Base-by-base conservation (phyloP, 2,888 invertebrate species). In the Plagiodera versicolora region DNA sequence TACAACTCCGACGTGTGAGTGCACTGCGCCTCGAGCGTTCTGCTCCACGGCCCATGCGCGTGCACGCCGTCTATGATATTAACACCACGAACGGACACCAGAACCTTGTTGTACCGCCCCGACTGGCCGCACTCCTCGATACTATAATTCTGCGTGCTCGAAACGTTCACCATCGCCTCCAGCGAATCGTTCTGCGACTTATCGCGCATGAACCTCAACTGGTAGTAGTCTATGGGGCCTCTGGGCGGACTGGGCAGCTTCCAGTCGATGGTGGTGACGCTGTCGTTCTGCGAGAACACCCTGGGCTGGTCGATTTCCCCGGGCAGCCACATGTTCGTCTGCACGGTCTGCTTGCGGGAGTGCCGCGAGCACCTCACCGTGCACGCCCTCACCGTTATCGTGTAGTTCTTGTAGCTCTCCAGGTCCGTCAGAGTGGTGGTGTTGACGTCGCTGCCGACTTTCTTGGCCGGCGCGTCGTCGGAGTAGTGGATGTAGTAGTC, bases 311-410 rank as follows among this genome's bases (percentile, higher is more conserved):
- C 59, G 49, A 77, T 75, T 54, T 66, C 65, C 19, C 71, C 71
- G 4, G 79, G 79, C 63, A 66, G 66, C 72, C 83, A 83, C 69
- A 82, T 79, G 57, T 74, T 70, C 1, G 84, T 84, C 18, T 60
- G 69, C 18, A 79, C 73, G 17, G 49, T 58, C 24, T 75, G 49
- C 0, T 70, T 61, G 17, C 60, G 52, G 1, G 83, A 80, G 9
- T 79, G 76, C 20, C 81, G 75, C 1, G 93, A 92, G 73, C 89
- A 90, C 44, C 82, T 78, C 0, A 83, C 80, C 0, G 91, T 94
- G 71, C 89, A 91, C 1, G 94, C 94, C 47, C 83, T 81, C 0
- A 94, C 84, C 57, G 83, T 83, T 18, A 93, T 84, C 51, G 84
- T 85, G 76, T 94, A 94, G 60, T 86, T 84, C 0, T 85, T 84